These are phyloP conservation scores for Marcusenius ussheri DNA, from an alignment of 2,113 vertebrate genomes.

Conservation along the genomic window DNA sequence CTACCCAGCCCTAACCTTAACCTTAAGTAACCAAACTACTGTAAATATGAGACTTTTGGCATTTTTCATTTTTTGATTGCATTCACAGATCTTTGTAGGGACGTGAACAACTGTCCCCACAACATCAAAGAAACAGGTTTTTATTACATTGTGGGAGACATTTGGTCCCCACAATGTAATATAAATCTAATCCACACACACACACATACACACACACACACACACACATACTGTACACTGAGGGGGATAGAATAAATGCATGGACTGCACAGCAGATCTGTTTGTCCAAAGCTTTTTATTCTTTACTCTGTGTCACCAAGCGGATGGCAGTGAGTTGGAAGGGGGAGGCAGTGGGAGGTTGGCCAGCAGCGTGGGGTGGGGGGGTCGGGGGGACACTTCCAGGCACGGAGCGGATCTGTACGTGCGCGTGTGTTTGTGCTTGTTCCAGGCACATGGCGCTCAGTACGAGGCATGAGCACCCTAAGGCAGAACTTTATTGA, in stretches of 20 bases:
- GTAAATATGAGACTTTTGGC: no score
- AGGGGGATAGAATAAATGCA: no score
- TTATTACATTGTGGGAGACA: no score
- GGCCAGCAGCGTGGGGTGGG: neutral
- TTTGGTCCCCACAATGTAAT: no score
- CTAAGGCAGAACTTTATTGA: constrained; percentile 6
- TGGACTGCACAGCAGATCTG: neutral
- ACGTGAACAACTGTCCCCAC: no score
- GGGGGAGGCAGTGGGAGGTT: neutral
- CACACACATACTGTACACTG: neutral
- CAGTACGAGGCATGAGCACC: neutral
- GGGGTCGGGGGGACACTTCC: neutral
- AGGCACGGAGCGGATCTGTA: neutral
- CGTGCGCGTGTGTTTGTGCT: neutral
- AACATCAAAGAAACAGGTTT: no score
- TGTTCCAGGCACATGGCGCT: neutral
- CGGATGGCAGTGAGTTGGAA: neutral
- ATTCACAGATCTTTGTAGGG: no score
- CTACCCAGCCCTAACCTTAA: no score
- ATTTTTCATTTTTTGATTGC: no score
- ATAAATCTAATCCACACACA: neutral
- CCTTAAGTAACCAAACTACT: no score
- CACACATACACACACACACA: no score
- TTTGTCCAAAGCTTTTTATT: neutral
- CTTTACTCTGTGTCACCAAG: neutral